Evolutionary conservation across 2,113 vertebrate species (phyloP).

Genomic region (Chionis minor): DNA sequence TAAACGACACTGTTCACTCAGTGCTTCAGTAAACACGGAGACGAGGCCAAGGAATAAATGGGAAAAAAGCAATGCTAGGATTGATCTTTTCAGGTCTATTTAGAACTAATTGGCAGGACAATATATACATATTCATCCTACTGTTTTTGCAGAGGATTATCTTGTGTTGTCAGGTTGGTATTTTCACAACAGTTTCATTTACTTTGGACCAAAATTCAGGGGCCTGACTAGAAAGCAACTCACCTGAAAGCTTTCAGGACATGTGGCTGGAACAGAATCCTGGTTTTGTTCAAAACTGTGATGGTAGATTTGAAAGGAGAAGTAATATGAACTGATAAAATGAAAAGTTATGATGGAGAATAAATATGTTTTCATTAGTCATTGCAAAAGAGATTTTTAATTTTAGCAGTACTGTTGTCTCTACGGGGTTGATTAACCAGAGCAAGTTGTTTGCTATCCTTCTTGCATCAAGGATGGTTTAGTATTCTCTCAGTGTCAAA

Average conservation of each 20-base stretch:
- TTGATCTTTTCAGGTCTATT: background rate
- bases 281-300: background rate
- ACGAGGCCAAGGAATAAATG: background rate
- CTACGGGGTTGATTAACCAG: background rate
- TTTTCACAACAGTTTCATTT: background rate
- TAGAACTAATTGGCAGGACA: background rate
- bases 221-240: background rate
- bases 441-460: background rate
- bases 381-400: background rate
- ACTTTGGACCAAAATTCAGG: background rate
- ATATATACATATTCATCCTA: background rate
- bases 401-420: background rate
- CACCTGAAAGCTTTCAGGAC: background rate
- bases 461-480: background rate
- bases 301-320: background rate
- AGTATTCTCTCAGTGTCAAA: background rate
- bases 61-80: background rate
- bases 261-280: background rate
- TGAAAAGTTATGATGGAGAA: background rate
- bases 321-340: background rate
- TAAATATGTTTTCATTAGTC: background rate
- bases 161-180: background rate
- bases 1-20: background rate
- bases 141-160: background rate
- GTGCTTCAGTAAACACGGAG: background rate